Conservation (phyloP, 2,888 invertebrate species). For the Leuctra nigra region DNA sequence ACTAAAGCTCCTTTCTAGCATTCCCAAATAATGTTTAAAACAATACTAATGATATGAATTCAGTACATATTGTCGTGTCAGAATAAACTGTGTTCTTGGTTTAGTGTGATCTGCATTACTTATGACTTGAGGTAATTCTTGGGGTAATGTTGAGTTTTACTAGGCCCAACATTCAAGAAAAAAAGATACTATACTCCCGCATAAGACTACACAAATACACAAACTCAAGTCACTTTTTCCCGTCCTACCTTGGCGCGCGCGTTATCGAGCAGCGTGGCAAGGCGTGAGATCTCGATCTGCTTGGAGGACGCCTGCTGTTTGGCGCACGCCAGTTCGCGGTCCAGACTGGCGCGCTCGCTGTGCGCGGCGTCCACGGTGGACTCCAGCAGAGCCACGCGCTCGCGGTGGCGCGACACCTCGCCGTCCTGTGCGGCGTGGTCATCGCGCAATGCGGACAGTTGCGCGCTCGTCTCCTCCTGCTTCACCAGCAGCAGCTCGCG, state of each 20-base stretch:
- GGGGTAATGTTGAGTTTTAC: too few relatives aligned
- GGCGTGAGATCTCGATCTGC: constrained; percentile 71
- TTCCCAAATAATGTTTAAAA: too few relatives aligned
- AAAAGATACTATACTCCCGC: too few relatives aligned
- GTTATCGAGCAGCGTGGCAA: constrained; percentile 72
- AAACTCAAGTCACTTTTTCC: too few relatives aligned
- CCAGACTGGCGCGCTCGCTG: constrained; percentile 66
- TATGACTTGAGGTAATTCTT: too few relatives aligned
- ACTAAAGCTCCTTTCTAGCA: too few relatives aligned
- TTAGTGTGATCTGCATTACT: too few relatives aligned
- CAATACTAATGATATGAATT: too few relatives aligned
- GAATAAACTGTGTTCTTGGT: too few relatives aligned
- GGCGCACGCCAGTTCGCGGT: constrained; percentile 62
- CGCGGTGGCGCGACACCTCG: constrained; percentile 59
- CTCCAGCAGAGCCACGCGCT: constrained; percentile 60
- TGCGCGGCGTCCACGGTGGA: constrained; percentile 65
- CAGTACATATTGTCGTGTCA: too few relatives aligned
- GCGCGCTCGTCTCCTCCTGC: constrained; percentile 69
- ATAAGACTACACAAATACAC: too few relatives aligned
- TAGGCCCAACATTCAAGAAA: too few relatives aligned
- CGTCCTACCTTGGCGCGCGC: constrained; percentile 72
- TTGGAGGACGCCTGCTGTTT: constrained; percentile 68
- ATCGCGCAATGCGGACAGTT: constrained; percentile 57
- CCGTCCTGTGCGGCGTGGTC: constrained; percentile 53
- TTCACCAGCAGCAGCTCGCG: constrained; percentile 64